Evolutionary conservation across 2,888 invertebrate genomes (phyloP), one percentile per base, ranked within the genome.

Genomic region (Galeopsomyia nigrocyanea): DNA sequence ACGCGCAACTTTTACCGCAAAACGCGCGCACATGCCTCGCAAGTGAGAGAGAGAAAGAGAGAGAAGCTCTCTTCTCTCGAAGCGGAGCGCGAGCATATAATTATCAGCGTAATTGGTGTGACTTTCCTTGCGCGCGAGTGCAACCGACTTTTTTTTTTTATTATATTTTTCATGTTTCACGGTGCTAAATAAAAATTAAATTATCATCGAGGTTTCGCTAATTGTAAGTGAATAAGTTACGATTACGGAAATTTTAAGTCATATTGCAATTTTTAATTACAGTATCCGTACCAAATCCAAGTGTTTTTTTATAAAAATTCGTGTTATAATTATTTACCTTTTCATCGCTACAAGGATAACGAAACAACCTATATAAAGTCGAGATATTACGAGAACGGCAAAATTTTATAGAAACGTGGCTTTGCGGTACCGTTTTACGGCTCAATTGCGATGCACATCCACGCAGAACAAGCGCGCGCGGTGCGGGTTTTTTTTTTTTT

Each of bases 31-130:
- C 31, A 46, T 22, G 61, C 26, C 16, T 16, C 17, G 62, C 56
- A 39, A 14, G 56, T 51, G 51, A 26, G 58, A 61, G 49, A 56
- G 58, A 63, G 55, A 26, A 49, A 31, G 55, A 61, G 58, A 70
- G 50, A 39, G 39, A 9, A 39, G 51, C 26, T 68, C 46, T 5
- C 2, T 26, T 26, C 19, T 55, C 64, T 64, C 64, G 72, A 68
- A 64, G 39, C 65, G 65, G 47, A 21, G 58, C 51, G 46, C 51
- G 46, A 50, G 63, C 61, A 64, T 73, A 68, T 65, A 73, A 68
- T 73, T 69, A 73, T 57, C 57, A 39, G 55, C 21, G 62, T 73
- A 73, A 73, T 73, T 73, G 60, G 67, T 64, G 63, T 55, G 74
- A 74, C 67, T 74, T 70, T 62, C 67, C 22, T 70, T 39, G 39